These are phyloP conservation scores for Ochlodes sylvanus DNA, from an alignment of 2,888 invertebrate genomes.

Conservation along the genomic window DNA sequence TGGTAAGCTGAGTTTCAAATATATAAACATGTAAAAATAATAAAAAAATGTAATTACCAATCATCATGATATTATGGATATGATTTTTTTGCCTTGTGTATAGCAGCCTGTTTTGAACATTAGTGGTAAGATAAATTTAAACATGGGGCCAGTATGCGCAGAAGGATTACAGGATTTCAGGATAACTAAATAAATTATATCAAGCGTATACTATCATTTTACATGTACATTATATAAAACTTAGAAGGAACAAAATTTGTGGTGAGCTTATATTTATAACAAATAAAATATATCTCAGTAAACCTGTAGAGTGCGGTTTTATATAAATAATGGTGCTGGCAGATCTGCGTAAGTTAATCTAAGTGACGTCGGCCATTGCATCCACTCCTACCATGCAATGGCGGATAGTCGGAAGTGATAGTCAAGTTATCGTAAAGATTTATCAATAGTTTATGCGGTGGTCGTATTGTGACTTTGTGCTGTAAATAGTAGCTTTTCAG, in stretches of 20 bases:
- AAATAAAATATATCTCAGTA: constrained; percentile 41
- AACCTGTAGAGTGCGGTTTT: constrained; percentile 55
- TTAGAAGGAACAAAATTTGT: constrained; percentile 43
- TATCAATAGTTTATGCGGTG: constrained; percentile 46
- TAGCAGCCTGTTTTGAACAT: constrained; percentile 64
- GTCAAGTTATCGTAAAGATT: constrained; percentile 60
- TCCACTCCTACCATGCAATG: constrained; percentile 47
- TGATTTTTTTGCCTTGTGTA: constrained; percentile 62
- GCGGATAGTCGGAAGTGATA: constrained; percentile 55
- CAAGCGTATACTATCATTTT: constrained; percentile 39
- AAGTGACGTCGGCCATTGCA: constrained; percentile 54
- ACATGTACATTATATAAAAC: constrained; percentile 47
- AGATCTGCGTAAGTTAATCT: constrained; percentile 75
- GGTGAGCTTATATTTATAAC: constrained; percentile 47
- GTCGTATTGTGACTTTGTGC: constrained; percentile 59
- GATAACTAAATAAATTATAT: constrained; percentile 37
- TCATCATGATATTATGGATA: constrained; percentile 28
- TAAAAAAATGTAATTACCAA: constrained; percentile 16
- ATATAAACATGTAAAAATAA: constrained; percentile 2
- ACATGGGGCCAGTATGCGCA: constrained; percentile 71
- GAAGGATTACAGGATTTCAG: constrained; percentile 42
- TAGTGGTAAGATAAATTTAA: constrained; percentile 69
- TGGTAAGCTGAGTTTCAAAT: constrained; percentile 9
- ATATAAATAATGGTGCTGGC: constrained; percentile 74
- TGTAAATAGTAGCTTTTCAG: constrained; percentile 39